A percentile compares a stretch with the other conserved stretches of the same genome.
Evolutionary conservation across 2,113 vertebrate genomes (phyloP).

Genomic region (Chloropsis hardwickii): DNA sequence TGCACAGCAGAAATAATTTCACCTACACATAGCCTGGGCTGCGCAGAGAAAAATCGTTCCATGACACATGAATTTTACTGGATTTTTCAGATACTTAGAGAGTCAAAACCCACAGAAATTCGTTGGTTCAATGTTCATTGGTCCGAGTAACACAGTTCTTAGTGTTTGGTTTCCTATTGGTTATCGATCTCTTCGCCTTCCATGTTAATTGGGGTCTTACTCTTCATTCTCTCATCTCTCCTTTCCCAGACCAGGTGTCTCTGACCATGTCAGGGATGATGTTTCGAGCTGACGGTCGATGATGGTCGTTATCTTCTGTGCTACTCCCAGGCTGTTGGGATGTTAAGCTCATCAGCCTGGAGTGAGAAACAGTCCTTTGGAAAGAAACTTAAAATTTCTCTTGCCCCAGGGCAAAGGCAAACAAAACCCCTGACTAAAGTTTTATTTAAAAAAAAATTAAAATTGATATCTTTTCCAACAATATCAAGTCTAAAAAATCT

Average conservation of each 20-base stretch:
- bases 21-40: neutral
- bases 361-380: neutral
- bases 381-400: neutral
- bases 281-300: neutral
- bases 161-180: neutral
- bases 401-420: rapidly evolving
- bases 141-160: neutral
- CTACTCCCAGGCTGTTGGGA: neutral
- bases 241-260: neutral
- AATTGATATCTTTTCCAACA: neutral
- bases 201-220: neutral
- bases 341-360: neutral
- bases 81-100: neutral
- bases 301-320: neutral
- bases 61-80: neutral
- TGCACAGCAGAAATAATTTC: neutral
- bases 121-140: neutral
- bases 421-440: neutral
- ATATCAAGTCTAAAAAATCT: neutral
- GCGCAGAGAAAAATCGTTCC: neutral
- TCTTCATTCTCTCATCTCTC: neutral
- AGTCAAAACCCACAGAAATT: neutral
- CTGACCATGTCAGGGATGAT: neutral
- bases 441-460: rapidly evolving
- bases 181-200: rapidly evolving